Conservation (phyloP, 2,113 vertebrate species). For the Hypocryptadius cinnamomeus region DNA sequence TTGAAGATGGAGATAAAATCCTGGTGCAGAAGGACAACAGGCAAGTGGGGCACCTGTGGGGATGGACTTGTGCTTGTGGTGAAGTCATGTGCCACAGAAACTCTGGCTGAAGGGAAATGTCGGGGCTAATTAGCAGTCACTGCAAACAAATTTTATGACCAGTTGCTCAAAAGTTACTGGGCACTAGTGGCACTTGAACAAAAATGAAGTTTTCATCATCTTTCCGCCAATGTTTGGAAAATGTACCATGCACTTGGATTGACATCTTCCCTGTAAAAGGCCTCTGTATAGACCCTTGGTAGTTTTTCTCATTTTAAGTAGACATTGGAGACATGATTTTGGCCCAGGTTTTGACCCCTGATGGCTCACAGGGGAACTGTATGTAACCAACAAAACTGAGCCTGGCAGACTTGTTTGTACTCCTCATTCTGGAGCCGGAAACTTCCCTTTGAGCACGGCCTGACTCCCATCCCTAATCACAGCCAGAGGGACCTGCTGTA, state of each 20-base stretch:
- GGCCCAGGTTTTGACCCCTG: not conserved
- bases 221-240: not conserved
- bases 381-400: not conserved
- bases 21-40: conserved; percentile 86
- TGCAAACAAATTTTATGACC: not conserved
- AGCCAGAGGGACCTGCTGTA: not conserved
- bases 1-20: conserved; percentile 84
- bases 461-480: not conserved
- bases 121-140: not conserved
- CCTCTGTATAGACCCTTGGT: not conserved
- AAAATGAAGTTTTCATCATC: not conserved
- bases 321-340: not conserved
- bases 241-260: not conserved
- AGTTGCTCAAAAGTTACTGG: not conserved
- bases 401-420: not conserved
- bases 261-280: not conserved
- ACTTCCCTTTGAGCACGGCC: not conserved
- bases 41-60: conserved; percentile 46
- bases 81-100: not conserved
- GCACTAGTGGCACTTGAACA: not conserved
- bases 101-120: not conserved
- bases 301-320: not conserved
- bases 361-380: not conserved
- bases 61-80: not conserved
- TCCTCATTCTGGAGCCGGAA: not conserved